Conservation (phyloP, 2,113 vertebrate species). For the Rafetus swinhoei region DNA sequence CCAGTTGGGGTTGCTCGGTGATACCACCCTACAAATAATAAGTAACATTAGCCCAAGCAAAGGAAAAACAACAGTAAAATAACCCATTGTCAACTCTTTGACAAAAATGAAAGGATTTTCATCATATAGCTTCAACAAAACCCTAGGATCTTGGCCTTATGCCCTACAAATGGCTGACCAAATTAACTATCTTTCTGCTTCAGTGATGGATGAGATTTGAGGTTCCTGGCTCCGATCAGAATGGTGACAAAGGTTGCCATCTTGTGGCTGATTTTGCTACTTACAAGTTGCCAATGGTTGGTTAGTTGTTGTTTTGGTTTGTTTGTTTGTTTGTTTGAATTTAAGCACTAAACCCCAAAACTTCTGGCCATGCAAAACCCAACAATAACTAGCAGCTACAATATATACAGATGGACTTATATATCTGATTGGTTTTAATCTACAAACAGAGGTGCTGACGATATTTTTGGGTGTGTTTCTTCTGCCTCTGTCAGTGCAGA, state of each 20-base stretch:
- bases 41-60: not conserved
- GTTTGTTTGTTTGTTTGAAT: not conserved
- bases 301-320: fast-evolving
- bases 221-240: not conserved
- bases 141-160: fast-evolving
- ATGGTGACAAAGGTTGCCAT: constrained; percentile 38
- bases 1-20: not conserved
- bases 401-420: not conserved
- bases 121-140: not conserved
- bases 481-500: not conserved
- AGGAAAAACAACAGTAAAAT: fast-evolving
- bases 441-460: not conserved
- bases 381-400: not conserved
- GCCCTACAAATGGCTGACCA: fast-evolving
- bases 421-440: not conserved
- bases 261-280: constrained; percentile 39
- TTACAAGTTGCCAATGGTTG: fast-evolving
- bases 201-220: not conserved
- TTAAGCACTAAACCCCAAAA: not conserved
- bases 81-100: fast-evolving
- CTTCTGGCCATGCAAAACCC: not conserved
- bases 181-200: fast-evolving
- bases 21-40: not conserved
- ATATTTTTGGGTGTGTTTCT: not conserved
- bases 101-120: not conserved